Evolutionary conservation across 2,888 invertebrate genomes (phyloP).

Genomic region (Nephrotoma appendiculata): DNA sequence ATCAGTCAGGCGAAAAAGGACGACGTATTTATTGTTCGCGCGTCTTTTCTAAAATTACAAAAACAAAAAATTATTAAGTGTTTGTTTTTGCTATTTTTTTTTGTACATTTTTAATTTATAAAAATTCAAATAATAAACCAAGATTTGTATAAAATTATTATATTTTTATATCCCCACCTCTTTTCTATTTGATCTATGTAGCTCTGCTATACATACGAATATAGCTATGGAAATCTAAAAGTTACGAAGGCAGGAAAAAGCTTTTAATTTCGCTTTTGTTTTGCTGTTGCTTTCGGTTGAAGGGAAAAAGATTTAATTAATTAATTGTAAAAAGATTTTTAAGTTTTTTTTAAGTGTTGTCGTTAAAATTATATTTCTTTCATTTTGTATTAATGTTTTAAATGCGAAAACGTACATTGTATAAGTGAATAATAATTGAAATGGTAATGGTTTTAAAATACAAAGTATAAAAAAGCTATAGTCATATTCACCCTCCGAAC

Average conservation of each 20-base stretch:
- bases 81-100: not conserved
- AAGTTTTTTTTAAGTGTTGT: not conserved
- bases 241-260: not conserved
- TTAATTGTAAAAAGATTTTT: not conserved
- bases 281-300: not conserved
- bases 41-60: no score
- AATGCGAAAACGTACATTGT: not conserved
- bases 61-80: not conserved
- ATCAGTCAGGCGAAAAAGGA: not conserved
- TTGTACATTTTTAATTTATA: not conserved
- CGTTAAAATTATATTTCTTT: not conserved
- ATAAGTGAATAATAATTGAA: not conserved
- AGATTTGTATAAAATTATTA: not conserved
- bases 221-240: not conserved
- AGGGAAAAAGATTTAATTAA: not conserved
- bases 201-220: not conserved
- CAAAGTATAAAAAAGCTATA: no score
- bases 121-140: not conserved
- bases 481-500: no score
- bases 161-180: not conserved
- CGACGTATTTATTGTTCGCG: not conserved
- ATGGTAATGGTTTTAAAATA: no score
- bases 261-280: not conserved
- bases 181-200: not conserved
- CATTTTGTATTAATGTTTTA: not conserved